Evolutionary conservation across 2,797 vertebrate genomes (phyloP).

Genomic region (Sparidentex hasta): DNA sequence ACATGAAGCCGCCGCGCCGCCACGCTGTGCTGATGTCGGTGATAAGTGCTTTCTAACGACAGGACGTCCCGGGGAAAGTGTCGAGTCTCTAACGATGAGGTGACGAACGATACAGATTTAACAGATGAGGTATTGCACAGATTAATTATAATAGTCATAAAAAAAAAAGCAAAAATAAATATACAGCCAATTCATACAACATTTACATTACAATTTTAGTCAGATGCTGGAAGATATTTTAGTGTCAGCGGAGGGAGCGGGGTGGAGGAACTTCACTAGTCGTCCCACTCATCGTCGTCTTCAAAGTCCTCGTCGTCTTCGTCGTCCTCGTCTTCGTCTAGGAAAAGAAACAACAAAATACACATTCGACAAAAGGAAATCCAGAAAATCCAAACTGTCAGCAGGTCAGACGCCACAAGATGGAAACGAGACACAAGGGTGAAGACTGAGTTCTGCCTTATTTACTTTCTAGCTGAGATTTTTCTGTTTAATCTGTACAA

Average conservation of each 20-base stretch:
- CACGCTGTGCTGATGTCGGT: constrained; percentile 35
- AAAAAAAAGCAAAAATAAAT: constrained; percentile 93
- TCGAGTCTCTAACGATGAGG: constrained; percentile 58
- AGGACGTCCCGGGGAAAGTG: background rate
- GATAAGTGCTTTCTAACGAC: constrained; percentile 63
- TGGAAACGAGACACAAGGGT: background rate
- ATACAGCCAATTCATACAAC: constrained; percentile 95
- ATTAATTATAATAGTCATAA: constrained; percentile 85
- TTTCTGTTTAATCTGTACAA: too few relatives aligned
- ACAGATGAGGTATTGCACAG: constrained; percentile 99
- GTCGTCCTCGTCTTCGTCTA: constrained; percentile 96
- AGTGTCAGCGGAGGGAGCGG: constrained; percentile 55
- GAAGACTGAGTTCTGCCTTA: background rate
- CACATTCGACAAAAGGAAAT: background rate
- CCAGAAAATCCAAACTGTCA: background rate
- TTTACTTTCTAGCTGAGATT: too few relatives aligned
- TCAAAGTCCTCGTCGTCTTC: constrained; percentile 97
- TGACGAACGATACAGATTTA: constrained; percentile 92
- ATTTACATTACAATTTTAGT: constrained; percentile 95
- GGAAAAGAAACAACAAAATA: background rate
- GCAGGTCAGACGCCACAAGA: background rate
- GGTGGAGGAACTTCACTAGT: constrained; percentile 71
- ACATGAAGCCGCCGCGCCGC: constrained; percentile 26
- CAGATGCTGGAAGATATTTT: constrained; percentile 87
- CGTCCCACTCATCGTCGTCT: constrained; percentile 99